Conservation (phyloP, 2,113 vertebrate species). For the Galemys pyrenaicus region DNA sequence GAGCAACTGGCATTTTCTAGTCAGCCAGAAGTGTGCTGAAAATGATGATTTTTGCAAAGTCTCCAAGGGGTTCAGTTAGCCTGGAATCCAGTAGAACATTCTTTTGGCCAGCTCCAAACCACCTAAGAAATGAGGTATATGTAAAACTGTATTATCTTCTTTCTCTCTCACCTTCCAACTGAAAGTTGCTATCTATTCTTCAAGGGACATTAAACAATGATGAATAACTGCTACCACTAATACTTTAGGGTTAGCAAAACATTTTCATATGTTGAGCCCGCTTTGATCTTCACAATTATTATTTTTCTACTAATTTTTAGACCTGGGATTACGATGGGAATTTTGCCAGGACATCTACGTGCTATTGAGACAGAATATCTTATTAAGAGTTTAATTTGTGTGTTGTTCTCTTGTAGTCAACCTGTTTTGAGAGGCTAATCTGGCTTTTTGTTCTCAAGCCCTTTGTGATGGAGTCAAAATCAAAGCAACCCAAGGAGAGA, state of each 20-base stretch:
- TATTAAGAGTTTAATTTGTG: constrained; percentile 13
- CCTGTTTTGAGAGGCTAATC: neutral
- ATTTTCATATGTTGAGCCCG: neutral
- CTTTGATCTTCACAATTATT: neutral
- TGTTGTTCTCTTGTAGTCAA: neutral
- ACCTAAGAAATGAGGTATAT: neutral
- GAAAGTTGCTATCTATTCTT: neutral
- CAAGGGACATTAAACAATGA: neutral
- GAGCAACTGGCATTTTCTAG: constrained; percentile 50
- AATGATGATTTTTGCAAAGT: neutral
- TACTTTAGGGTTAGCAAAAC: neutral
- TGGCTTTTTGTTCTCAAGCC: neutral
- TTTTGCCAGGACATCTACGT: neutral
- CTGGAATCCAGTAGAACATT: neutral
- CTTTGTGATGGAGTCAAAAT: neutral
- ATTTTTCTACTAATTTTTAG: neutral
- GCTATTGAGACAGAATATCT: neutral
- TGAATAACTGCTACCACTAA: neutral
- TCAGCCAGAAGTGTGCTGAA: neutral
- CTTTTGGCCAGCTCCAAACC: neutral
- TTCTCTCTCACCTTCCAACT: neutral
- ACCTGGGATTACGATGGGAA: neutral
- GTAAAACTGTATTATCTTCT: neutral
- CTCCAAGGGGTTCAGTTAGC: constrained; percentile 22
- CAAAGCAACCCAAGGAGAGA: neutral